These are phyloP conservation scores for Erethizon dorsatum DNA, from an alignment of 2,797 vertebrate species.

Conservation along the genomic window DNA sequence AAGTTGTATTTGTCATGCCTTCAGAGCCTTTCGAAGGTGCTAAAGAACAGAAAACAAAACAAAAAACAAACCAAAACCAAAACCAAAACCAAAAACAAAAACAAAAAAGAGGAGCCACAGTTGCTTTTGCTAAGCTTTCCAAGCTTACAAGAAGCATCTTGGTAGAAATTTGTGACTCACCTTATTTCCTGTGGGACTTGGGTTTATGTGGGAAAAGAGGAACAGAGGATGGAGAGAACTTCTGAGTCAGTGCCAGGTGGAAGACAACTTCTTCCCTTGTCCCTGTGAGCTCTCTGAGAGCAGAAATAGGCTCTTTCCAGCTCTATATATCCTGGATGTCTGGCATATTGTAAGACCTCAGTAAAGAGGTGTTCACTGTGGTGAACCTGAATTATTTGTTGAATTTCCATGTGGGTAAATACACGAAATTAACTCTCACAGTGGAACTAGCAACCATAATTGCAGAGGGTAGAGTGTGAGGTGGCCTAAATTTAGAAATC, in stretches of 20 bases:
- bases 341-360: constrained; percentile 64
- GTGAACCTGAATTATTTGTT: constrained; percentile 70
- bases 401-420: constrained; percentile 74
- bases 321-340: neutral
- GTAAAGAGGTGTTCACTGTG: constrained; percentile 43
- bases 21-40: neutral
- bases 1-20: neutral
- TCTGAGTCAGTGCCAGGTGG: neutral
- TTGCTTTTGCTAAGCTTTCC: neutral
- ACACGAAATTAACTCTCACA: neutral
- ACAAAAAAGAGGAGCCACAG: neutral
- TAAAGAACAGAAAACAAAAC: neutral
- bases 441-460: neutral
- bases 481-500: constrained; percentile 37
- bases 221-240: neutral
- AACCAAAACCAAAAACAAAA: no score
- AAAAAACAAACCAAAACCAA: no score
- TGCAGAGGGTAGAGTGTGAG: neutral
- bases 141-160: neutral
- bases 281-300: neutral
- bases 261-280: neutral
- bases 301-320: neutral
- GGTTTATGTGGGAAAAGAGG: neutral
- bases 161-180: neutral
- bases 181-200: neutral